These are phyloP conservation scores for Sebastes cheni DNA, from an alignment of 2,797 vertebrate species.

Conservation along the genomic window DNA sequence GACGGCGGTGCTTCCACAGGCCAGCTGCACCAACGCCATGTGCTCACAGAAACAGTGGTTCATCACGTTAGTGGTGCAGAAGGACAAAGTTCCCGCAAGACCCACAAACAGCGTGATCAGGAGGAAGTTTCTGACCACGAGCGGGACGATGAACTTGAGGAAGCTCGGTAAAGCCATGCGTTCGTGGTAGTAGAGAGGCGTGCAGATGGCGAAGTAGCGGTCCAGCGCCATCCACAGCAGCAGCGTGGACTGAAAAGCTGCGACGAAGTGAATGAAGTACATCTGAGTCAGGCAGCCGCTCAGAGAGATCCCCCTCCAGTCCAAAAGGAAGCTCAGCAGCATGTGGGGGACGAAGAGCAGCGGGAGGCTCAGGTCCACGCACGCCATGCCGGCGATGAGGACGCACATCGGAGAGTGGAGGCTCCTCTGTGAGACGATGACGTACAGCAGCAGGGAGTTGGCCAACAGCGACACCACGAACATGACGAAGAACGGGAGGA, in stretches of 20 bases:
- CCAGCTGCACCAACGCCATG: constrained; percentile 76
- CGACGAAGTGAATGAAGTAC: constrained; percentile 40
- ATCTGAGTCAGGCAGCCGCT: constrained; percentile 67
- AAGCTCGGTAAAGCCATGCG: constrained; percentile 32
- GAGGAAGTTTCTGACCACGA: constrained; percentile 50
- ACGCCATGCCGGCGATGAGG: constrained; percentile 67
- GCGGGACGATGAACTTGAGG: constrained; percentile 25
- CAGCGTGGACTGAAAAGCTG: constrained; percentile 75
- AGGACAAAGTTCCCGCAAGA: constrained; percentile 51
- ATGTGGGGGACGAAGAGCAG: constrained; percentile 66
- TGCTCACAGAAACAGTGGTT: constrained; percentile 82
- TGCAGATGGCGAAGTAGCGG: constrained; percentile 74
- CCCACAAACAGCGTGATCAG: constrained; percentile 21
- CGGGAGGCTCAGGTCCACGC: constrained; percentile 60
- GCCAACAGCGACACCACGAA: constrained; percentile 47
- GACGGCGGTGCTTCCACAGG: constrained; percentile 57
- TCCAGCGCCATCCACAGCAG: constrained; percentile 80
- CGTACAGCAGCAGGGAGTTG: constrained; percentile 65
- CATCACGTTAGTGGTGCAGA: constrained; percentile 63
- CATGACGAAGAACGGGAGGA: constrained; percentile 49
- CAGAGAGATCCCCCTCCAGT: constrained; percentile 60
- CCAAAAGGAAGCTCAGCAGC: constrained; percentile 68
- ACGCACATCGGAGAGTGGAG: constrained; percentile 78
- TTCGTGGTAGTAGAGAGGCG: constrained; percentile 58
- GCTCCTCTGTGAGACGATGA: constrained; percentile 42